phyloP scores from a whole-genome alignment of 2,797 vertebrate genomes.

The Bradypodion ventrale region DNA sequence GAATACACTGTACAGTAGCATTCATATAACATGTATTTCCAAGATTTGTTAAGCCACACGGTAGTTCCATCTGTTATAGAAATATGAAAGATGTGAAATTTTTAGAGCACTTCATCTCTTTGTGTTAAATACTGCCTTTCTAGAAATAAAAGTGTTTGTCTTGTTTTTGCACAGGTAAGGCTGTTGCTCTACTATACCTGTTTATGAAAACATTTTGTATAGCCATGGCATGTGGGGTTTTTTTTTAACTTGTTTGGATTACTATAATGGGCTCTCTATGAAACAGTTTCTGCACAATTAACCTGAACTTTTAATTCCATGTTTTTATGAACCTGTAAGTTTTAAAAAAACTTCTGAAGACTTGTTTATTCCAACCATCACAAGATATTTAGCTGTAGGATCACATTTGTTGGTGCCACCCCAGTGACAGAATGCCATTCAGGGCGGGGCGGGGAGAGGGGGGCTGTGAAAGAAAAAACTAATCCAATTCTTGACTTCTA shows the following conservation, averaged over 20 bases:
- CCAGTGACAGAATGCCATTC: neutral
- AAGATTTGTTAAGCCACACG: constrained; percentile 95
- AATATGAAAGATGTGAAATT: constrained; percentile 48
- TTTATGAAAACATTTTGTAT: neutral
- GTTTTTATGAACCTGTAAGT: neutral
- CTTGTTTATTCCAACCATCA: neutral
- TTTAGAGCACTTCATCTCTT: constrained; percentile 24
- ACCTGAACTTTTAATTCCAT: too few relatives aligned
- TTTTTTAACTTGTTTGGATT: neutral
- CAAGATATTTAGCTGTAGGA: neutral
- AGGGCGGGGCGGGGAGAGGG: too few relatives aligned
- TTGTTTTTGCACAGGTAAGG: neutral
- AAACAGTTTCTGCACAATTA: too few relatives aligned
- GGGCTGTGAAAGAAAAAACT: too few relatives aligned
- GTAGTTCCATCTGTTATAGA: constrained; percentile 92
- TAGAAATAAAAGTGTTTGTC: neutral
- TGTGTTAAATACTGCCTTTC: neutral
- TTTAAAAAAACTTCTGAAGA: neutral
- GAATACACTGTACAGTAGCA: constrained; percentile 98
- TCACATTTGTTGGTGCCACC: neutral
- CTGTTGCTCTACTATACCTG: too few relatives aligned
- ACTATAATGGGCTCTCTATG: neutral
- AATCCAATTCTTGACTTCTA: neutral
- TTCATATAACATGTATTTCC: constrained; percentile 99
- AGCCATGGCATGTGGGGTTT: neutral